Evolutionary conservation across 1,140 invertebrate species (phyloP), one percentile per base, ranked within the genome.

Genomic region (Drosophila sproati): DNA sequence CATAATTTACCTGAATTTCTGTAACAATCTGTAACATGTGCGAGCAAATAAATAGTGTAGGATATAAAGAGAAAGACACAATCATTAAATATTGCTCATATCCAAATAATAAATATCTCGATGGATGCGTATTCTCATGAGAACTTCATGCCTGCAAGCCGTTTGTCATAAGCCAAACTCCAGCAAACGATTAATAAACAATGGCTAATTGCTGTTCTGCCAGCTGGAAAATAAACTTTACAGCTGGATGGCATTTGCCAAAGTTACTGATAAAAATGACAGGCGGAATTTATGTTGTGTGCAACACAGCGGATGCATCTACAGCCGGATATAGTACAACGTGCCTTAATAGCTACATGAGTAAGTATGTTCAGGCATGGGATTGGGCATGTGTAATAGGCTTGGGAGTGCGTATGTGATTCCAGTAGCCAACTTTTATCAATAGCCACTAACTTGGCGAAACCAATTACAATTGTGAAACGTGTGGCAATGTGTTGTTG

Each of bases 381-480:
- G 5, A 5, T 6, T 50, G 5, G 34, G 41, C 31, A 31, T n/a
- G 8, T 34, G 8, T 34, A 32, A 32, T 28, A 39, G 51, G 61
- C 43, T 63, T 37, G 50, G 47, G 4, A 28, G n/a, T 32, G 20
- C 12, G 39, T 43, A n/a, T 56, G 35, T 8, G 63, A 67, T 67
- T 67, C 50, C 7, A 39, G 54, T 34, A 29, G 37, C 20, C 10
- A 56, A 48, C 31, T 10, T 31, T 68, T 62, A 70, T 74, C 72
- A 74, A 62, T 74, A 34, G 72, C 51, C 8, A 20, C 20, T 20
- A 48, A 51, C 31, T 72, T 57, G 39, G 56, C 35, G 55, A 59
- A 52, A 64, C 37, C 68, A 71, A 75, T 75, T 75, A 59, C 68
- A 71, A 72, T 75, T 75, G 73, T 64, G 67, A 72, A 75, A 71